phyloP scores from a whole-genome alignment of 1,140 invertebrate species.

The Elysia chlorotica region DNA sequence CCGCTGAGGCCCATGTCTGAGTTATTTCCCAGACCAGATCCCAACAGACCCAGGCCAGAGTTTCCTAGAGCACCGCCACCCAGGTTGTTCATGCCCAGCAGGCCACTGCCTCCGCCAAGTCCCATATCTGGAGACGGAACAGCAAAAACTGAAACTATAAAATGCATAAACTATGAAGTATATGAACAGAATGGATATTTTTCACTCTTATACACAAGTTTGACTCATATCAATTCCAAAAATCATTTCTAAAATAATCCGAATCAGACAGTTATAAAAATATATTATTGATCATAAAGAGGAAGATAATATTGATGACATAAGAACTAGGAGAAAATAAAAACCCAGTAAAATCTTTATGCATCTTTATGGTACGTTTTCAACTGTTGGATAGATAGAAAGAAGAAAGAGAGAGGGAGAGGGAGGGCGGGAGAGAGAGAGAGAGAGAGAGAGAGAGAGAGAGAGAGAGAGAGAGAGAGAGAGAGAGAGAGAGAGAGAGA shows the following conservation, averaged over 20 bases:
- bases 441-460: slow-evolving; percentile 8
- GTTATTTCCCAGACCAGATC: slow-evolving; percentile 19
- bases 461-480: slow-evolving; percentile 11
- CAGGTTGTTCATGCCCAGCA: slow-evolving; percentile 31
- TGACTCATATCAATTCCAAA: no score
- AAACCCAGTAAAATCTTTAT: no score
- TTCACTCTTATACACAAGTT: no score
- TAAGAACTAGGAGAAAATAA: no score
- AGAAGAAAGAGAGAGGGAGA: background rate
- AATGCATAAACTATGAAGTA: no score
- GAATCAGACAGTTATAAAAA: no score
- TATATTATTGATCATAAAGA: no score
- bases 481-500: slow-evolving; percentile 13
- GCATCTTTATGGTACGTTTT: no score
- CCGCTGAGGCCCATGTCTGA: slow-evolving; percentile 27
- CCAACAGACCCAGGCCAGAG: background rate
- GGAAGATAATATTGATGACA: no score
- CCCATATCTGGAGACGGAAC: slow-evolving; percentile 16
- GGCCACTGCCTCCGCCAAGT: slow-evolving; percentile 23
- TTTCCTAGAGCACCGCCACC: slow-evolving; percentile 7
- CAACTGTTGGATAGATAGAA: background rate
- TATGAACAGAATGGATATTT: no score
- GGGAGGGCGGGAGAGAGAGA: background rate
- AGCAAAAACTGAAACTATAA: no score
- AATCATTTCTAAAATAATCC: no score